A percentile compares a stretch with the other conserved stretches of the same genome.
Conservation (phyloP, 2,113 vertebrate species). For the Pygoscelis adeliae region DNA sequence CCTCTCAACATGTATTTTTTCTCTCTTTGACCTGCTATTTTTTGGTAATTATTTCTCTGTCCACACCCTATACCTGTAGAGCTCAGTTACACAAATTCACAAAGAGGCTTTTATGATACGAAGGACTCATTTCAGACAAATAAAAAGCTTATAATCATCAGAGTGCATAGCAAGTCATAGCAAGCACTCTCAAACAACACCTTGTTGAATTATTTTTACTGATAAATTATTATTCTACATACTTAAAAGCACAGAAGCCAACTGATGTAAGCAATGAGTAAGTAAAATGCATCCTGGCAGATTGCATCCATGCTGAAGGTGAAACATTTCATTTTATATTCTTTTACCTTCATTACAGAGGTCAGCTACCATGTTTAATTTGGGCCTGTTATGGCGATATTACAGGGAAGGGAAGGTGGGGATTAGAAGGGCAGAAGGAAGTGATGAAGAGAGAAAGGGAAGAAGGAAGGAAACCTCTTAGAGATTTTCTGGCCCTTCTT, state of each 20-base stretch:
- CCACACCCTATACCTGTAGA: neutral
- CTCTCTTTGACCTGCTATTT: neutral
- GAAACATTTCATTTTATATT: neutral
- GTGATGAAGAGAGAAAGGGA: neutral
- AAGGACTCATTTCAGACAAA: neutral
- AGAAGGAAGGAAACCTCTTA: neutral
- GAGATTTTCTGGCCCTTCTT: neutral
- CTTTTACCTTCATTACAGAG: neutral
- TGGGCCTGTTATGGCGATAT: neutral
- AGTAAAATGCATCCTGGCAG: neutral
- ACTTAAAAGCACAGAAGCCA: neutral
- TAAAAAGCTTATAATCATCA: neutral
- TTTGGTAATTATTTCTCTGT: neutral
- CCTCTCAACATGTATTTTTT: neutral
- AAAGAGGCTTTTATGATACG: neutral
- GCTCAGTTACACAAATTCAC: neutral
- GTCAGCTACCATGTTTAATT: neutral
- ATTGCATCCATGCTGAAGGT: neutral
- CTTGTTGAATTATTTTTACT: neutral
- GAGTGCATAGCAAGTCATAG: neutral
- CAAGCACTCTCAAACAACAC: neutral
- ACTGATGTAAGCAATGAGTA: neutral
- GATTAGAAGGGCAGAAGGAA: neutral
- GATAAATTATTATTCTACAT: neutral
- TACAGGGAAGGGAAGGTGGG: neutral